phyloP scores from a whole-genome alignment of 1,140 invertebrate species.

The Adelges cooleyi region DNA sequence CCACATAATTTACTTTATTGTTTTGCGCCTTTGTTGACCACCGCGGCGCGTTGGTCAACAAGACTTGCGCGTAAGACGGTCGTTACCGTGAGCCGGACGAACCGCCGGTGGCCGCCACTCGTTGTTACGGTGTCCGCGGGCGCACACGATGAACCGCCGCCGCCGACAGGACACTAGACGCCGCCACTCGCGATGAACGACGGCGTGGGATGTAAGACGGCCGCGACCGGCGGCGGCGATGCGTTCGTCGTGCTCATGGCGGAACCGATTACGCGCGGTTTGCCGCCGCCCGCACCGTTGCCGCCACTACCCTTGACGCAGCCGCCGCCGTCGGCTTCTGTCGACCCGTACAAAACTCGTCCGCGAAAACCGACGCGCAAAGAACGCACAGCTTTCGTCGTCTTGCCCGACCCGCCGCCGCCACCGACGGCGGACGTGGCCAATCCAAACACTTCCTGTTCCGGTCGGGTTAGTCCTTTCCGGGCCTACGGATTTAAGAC shows the following conservation, averaged over 20 bases:
- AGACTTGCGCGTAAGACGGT: too few species aligned
- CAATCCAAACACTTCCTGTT: not conserved
- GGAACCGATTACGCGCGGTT: not conserved
- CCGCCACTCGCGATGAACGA: not conserved
- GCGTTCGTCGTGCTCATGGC: not conserved
- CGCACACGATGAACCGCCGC: too few species aligned
- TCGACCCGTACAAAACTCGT: not conserved
- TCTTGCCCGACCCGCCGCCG: not conserved
- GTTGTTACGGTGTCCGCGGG: too few species aligned
- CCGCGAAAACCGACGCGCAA: not conserved
- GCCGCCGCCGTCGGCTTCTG: not conserved
- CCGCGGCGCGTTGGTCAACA: too few species aligned
- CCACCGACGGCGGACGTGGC: not conserved
- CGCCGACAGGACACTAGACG: not conserved
- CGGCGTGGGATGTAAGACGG: not conserved
- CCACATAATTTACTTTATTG: too few species aligned
- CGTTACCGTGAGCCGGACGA: too few species aligned
- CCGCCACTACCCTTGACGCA: not conserved
- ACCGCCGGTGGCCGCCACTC: too few species aligned
- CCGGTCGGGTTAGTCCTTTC: slow-evolving; percentile 3
- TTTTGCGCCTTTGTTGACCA: too few species aligned
- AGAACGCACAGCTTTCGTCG: not conserved
- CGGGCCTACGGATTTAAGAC: slow-evolving; percentile 4
- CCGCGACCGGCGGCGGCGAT: not conserved
- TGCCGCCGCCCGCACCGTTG: not conserved